Base-by-base conservation (phyloP, 2,888 invertebrate genomes). In the Trichopria drosophilae region DNA sequence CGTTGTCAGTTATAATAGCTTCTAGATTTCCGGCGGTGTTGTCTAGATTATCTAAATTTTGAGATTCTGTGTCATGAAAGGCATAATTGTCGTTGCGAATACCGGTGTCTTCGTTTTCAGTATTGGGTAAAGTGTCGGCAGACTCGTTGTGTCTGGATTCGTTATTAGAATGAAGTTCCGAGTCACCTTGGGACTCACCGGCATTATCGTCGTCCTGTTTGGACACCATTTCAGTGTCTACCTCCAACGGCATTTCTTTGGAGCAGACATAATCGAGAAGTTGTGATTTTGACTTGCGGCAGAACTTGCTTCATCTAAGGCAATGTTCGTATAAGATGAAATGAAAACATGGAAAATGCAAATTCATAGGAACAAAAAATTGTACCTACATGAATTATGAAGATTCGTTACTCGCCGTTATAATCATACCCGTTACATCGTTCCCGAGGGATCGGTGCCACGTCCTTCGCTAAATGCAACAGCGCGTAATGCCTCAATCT, bases 161-260 rank as follows among this genome's bases (percentile, higher is more conserved):
- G 44, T 51, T 56, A 28, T 52, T 46, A 12, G 44, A 40, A n/a
- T 31, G 51, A n/a, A 47, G 19, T 9, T 42, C 58, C 41, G 46
- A 39, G 40, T 48, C 55, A 13, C 62, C 60, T 43, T 62, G 58
- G 32, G 61, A 57, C 6, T 63, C 54, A 26, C 54, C 57, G 32
- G 59, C 60, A 20, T 48, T 63, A 29, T 58, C 63, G 29, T 63
- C 62, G 16, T 64, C 62, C 39, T 67, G 60, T 48, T 63, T 61
- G 16, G 62, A 65, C 53, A 62, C 51, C 60, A 61, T 64, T 39
- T 53, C 55, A 18, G 51, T 47, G 51, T 65, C 60, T 51, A 64
- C 55, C 54, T 67, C 67, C 24, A 66, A 68, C 57, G 71, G 69
- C 71, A 71, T 71, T 31, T 58, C 64, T 56, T 62, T 49, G 59